A percentile compares a stretch with the other conserved stretches of the same genome.
Evolutionary conservation across 2,797 vertebrate species (phyloP).

Genomic region (Spatula clypeata): DNA sequence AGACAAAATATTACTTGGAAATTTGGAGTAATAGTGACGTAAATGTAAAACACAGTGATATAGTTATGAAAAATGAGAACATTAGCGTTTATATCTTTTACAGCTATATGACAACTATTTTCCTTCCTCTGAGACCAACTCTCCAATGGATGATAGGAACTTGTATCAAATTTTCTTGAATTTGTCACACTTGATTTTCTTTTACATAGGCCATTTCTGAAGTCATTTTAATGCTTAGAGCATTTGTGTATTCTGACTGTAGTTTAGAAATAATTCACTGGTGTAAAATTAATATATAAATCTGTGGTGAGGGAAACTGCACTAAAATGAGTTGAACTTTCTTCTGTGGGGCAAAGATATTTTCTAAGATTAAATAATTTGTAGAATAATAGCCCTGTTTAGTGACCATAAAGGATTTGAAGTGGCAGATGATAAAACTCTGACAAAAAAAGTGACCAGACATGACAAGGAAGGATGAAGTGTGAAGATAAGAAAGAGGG

Average conservation of each 20-base stretch:
- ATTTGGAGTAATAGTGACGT: background rate
- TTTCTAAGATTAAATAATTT: background rate
- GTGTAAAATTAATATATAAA: background rate
- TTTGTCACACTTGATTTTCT: background rate
- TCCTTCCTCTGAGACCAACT: background rate
- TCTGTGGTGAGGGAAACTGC: background rate
- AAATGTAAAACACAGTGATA: background rate
- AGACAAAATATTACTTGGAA: background rate
- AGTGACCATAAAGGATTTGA: background rate
- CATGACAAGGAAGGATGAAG: background rate
- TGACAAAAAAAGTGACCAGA: constrained; percentile 60
- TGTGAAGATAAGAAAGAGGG: background rate
- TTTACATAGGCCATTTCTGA: background rate
- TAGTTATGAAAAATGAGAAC: background rate
- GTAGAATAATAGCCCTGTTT: background rate
- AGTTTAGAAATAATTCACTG: background rate
- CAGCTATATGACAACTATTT: background rate
- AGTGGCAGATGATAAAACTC: constrained; percentile 38
- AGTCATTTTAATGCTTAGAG: background rate
- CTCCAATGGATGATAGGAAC: background rate
- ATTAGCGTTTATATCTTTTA: background rate
- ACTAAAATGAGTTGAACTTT: background rate
- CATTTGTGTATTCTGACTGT: background rate
- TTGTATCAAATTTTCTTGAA: background rate
- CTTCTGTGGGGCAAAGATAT: background rate